These are phyloP conservation scores for Capromys pilorides DNA, from an alignment of 2,797 vertebrate genomes.

Conservation along the genomic window DNA sequence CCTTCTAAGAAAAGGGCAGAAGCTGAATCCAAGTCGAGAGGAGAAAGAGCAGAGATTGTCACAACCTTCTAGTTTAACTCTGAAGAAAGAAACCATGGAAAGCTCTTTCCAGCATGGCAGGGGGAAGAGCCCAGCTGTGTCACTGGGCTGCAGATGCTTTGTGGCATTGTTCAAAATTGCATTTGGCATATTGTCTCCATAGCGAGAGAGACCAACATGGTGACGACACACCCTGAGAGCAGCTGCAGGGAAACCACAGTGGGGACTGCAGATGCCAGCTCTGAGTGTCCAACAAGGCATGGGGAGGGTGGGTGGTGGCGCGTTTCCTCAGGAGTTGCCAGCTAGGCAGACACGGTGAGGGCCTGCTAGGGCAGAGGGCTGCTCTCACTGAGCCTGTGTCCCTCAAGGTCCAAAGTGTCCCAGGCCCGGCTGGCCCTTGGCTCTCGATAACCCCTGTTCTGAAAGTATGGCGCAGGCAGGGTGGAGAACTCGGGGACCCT, in stretches of 20 bases:
- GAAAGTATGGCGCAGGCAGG: constrained; percentile 10
- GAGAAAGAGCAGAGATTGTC: neutral
- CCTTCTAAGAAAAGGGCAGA: neutral
- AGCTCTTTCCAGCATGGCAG: neutral
- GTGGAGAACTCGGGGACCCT: neutral
- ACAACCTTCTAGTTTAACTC: constrained; percentile 43
- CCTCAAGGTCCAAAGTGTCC: constrained; percentile 76
- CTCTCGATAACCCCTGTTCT: neutral
- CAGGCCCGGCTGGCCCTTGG: constrained; percentile 76
- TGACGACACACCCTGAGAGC: constrained; percentile 23
- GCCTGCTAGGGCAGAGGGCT: constrained; percentile 44
- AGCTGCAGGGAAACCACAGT: constrained; percentile 64
- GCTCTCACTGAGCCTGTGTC: constrained; percentile 68
- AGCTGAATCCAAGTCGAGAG: neutral
- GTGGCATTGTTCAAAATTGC: constrained; percentile 44
- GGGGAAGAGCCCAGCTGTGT: neutral
- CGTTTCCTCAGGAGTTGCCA: constrained; percentile 76
- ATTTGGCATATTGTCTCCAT: constrained; percentile 45
- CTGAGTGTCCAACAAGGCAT: constrained; percentile 67
- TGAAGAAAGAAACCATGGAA: neutral
- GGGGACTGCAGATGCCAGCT: constrained; percentile 75
- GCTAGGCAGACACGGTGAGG: constrained; percentile 24
- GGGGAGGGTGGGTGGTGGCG: constrained; percentile 61
- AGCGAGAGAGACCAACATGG: constrained; percentile 33
- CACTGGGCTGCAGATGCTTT: neutral